phyloP scores from a whole-genome alignment of 2,888 invertebrate genomes.

The Steinernema scapterisci region DNA sequence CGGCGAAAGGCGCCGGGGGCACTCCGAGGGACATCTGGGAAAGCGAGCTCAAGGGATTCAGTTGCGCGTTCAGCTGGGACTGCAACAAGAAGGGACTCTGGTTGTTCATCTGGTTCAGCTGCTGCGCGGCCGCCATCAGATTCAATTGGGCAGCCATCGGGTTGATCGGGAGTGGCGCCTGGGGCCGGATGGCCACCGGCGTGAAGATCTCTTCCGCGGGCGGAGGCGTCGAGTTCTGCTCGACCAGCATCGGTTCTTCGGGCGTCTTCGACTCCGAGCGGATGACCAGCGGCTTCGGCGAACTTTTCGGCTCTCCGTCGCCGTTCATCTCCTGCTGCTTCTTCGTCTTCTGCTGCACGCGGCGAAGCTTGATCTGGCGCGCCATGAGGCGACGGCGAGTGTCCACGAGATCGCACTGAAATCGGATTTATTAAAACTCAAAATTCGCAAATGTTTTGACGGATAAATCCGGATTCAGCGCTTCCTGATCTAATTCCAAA shows the following conservation, averaged over 20 bases:
- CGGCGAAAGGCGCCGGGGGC: conserved; percentile 2
- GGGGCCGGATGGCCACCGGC: neutral
- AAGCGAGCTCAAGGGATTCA: neutral
- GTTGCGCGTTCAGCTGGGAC: too few relatives aligned
- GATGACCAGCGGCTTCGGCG: neutral
- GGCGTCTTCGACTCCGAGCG: neutral
- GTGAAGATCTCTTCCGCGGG: neutral
- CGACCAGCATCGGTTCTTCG: neutral
- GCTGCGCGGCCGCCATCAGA: neutral
- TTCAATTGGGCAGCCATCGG: too few relatives aligned
- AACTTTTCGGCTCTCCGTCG: neutral
- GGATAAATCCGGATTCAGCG: neutral
- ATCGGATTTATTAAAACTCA: too few relatives aligned
- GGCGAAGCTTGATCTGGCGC: conserved; percentile 61
- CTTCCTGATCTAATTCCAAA: too few relatives aligned
- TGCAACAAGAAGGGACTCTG: neutral
- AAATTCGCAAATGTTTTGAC: conserved; percentile 19
- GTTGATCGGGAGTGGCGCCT: neutral
- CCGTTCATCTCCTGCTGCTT: conserved; percentile 35
- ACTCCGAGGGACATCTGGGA: neutral
- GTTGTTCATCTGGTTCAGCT: too few relatives aligned
- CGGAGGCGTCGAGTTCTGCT: neutral
- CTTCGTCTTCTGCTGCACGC: conserved; percentile 52
- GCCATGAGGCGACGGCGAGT: conserved; percentile 63
- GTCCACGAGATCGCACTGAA: conserved; percentile 63